These are phyloP conservation scores for Gymnobelideus leadbeateri DNA, from an alignment of 2,113 vertebrate species.

Conservation along the genomic window DNA sequence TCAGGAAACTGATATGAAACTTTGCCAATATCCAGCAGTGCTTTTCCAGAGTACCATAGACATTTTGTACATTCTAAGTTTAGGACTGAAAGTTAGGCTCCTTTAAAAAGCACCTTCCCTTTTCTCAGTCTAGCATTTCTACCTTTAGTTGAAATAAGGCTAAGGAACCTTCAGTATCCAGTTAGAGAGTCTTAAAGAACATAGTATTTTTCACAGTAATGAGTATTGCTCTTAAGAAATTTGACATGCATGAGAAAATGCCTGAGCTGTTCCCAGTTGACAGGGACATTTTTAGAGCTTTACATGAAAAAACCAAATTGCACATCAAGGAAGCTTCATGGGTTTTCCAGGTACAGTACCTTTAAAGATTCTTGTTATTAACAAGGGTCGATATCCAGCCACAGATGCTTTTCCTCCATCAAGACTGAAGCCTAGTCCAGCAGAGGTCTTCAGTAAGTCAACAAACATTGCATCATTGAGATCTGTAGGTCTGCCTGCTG, in stretches of 20 bases:
- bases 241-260: neutral
- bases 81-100: neutral
- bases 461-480: constrained; percentile 86
- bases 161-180: neutral
- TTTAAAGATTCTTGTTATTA: constrained; percentile 93
- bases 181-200: neutral
- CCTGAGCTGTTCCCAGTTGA: neutral
- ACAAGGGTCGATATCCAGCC: constrained; percentile 89
- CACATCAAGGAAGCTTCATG: accelerated
- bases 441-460: constrained; percentile 93
- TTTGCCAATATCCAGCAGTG: neutral
- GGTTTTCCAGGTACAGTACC: constrained; percentile 86
- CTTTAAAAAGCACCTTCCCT: neutral
- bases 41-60: neutral
- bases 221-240: neutral
- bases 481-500: constrained; percentile 82
- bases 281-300: neutral
- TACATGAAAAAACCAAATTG: neutral
- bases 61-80: neutral
- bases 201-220: neutral
- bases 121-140: neutral
- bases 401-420: constrained; percentile 91
- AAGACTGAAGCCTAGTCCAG: constrained; percentile 93
- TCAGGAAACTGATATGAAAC: neutral
- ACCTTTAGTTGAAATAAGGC: neutral